Conservation (phyloP, 2,888 invertebrate genomes). For the Synanthedon andrenaeformis region DNA sequence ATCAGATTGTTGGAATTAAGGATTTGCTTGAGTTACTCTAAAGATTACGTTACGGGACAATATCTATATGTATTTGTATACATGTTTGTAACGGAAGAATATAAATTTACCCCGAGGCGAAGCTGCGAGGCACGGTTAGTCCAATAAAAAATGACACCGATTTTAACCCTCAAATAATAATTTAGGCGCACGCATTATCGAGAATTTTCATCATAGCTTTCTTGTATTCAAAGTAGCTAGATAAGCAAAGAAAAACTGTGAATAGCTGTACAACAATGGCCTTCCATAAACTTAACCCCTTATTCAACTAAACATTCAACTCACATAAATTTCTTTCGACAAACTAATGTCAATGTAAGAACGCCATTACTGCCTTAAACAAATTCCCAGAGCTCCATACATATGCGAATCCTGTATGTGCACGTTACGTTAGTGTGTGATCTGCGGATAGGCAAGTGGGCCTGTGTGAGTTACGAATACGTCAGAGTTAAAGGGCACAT, state of each 20-base stretch:
- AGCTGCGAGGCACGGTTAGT: too few relatives aligned
- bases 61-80: too few relatives aligned
- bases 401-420: conserved; percentile 14
- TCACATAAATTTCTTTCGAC: conserved; percentile 68
- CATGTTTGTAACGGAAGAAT: too few relatives aligned
- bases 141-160: too few relatives aligned
- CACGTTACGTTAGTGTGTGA: conserved; percentile 16
- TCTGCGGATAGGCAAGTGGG: conserved; percentile 16
- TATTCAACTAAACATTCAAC: conserved; percentile 64
- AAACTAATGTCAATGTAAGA: conserved; percentile 70
- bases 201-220: background rate
- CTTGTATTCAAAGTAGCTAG: conserved; percentile 4
- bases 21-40: too few relatives aligned
- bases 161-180: too few relatives aligned
- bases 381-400: conserved; percentile 54
- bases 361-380: conserved; percentile 64
- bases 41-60: too few relatives aligned
- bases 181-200: too few relatives aligned
- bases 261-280: conserved; percentile 18
- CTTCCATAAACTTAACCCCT: conserved; percentile 61
- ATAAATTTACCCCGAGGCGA: too few relatives aligned
- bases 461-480: conserved; percentile 18
- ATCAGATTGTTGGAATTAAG: too few relatives aligned
- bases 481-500: conserved; percentile 43
- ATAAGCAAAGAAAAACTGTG: conserved; percentile 14